Conservation (phyloP, 2,113 vertebrate genomes). For the Melanerpes aurifrons region DNA sequence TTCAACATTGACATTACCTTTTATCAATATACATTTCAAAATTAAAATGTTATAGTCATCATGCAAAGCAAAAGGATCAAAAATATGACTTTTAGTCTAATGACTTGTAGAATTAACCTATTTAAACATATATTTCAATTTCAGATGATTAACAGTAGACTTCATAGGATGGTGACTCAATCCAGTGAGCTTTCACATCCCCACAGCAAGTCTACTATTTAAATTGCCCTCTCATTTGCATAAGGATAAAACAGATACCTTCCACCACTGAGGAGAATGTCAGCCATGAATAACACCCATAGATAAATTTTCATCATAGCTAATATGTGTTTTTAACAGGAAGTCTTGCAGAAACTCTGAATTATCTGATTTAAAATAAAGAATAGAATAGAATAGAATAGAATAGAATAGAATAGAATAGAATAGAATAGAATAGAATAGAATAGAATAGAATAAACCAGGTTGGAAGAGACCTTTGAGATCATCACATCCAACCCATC, state of each 20-base stretch:
- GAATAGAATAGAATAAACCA: no score
- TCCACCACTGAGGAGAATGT: neutral
- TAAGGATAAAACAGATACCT: neutral
- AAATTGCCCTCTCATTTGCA: neutral
- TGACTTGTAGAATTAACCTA: neutral
- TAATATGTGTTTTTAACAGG: neutral
- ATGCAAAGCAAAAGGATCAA: neutral
- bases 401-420: no score
- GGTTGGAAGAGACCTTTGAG: no score
- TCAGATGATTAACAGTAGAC: neutral
- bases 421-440: no score
- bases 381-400: no score
- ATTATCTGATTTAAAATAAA: neutral
- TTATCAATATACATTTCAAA: neutral
- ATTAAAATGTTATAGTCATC: neutral
- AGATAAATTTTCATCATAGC: neutral
- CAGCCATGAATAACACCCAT: neutral
- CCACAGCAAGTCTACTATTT: neutral
- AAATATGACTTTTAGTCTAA: neutral
- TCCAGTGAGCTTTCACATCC: neutral
- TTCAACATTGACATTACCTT: neutral
- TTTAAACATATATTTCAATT: neutral
- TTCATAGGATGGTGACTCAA: neutral
- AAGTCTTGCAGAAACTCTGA: neutral
- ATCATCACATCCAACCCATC: no score